Evolutionary conservation across 1,140 invertebrate species (phyloP).

Genomic region (Oppia nitens): DNA sequence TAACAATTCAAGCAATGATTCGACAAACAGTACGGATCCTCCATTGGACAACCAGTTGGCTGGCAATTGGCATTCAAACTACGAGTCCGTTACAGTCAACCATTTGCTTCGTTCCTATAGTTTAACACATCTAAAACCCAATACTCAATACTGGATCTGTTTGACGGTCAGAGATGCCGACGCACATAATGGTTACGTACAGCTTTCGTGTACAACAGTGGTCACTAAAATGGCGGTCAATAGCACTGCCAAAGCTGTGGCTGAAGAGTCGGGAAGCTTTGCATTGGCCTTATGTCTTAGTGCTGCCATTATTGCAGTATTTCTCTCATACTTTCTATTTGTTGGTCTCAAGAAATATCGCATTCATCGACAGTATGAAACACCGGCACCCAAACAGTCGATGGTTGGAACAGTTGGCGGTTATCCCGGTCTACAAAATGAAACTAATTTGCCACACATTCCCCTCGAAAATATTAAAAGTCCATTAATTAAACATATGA

Average conservation of each 20-base stretch:
- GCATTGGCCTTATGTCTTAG: conserved; percentile 26
- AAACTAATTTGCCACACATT: background rate
- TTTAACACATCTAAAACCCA: conserved; percentile 29
- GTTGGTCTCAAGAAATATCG: conserved; percentile 25
- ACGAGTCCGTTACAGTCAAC: conserved; percentile 17
- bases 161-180: conserved; percentile 29
- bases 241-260: background rate
- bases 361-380: conserved; percentile 27
- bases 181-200: conserved; percentile 24
- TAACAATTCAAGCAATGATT: background rate
- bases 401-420: no score
- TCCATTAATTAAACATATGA: background rate
- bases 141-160: conserved; percentile 32
- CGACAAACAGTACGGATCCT: background rate
- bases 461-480: background rate
- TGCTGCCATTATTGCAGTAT: conserved; percentile 22
- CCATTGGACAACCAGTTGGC: background rate
- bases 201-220: conserved; percentile 29
- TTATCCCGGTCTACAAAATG: background rate
- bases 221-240: conserved; percentile 23
- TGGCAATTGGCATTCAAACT: background rate
- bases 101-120: conserved; percentile 28
- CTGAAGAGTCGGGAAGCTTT: conserved; percentile 25
- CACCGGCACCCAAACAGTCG: conserved; percentile 23
- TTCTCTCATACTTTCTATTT: conserved; percentile 24